Evolutionary conservation across 2,888 invertebrate genomes (phyloP), one percentile per base, ranked within the genome.

Genomic region (Tholera decimalis): DNA sequence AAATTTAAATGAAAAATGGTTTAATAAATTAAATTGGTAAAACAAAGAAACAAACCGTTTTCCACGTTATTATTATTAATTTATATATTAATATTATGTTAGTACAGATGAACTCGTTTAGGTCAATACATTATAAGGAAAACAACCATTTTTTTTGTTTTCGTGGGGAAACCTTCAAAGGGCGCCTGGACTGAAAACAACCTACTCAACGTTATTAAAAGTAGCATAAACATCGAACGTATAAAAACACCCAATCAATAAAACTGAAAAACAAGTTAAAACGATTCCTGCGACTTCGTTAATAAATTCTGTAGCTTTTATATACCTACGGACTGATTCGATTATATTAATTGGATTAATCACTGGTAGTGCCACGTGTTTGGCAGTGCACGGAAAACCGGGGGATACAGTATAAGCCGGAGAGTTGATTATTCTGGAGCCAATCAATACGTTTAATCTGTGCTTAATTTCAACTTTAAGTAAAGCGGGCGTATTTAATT

Each of bases 271-370:
- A 55, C 37, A 57, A 54, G 22, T 63, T 55, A 51, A 56, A 57
- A 46, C 51, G 7, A 35, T 44, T 24, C 24, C 33, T 41, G 46
- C 18, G 28, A 61, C 49, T 74, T 41, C 43, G 60, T 71, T 57
- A 69, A 71, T 63, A 55, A 69, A 67, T 70, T 63, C 60, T 30
- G 57, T 43, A 54, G 63, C 72, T 72, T 80, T 79, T 72, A 56
- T 55, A 56, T n/a, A 73, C 26, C 33, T 7, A 74, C 26, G 37
- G 69, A 24, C 49, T 72, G 75, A 77, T 80, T 74, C 66, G 80
- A 83, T 83, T 79, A 80, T 65, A 50, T 55, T 77, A 80, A 84
- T 82, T 77, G 81, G 68, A 77, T 84, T 76, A 70, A 73, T 77
- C 63, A 60, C 39, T 24, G 67, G 56, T 39, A 67, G 58, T 53